Evolutionary conservation across 2,113 vertebrate genomes (phyloP).

Genomic region (Hypomesus transpacificus): DNA sequence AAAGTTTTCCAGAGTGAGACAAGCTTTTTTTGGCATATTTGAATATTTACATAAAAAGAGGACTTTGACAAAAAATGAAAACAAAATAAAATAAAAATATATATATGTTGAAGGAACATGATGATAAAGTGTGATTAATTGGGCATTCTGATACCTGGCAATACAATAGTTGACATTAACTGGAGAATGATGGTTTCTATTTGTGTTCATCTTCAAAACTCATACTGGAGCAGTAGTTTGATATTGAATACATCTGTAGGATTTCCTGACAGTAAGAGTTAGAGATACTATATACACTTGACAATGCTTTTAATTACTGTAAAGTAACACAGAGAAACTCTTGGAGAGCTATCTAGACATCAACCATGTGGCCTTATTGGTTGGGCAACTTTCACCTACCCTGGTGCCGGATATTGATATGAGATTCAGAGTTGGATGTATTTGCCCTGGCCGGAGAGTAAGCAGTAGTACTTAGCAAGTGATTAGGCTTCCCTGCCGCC

Average conservation of each 20-base stretch:
- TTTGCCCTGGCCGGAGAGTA: neutral
- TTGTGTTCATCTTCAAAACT: too few relatives aligned
- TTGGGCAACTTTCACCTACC: neutral
- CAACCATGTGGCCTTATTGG: neutral
- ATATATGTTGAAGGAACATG: too few relatives aligned
- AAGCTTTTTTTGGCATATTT: neutral
- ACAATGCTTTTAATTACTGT: constrained; percentile 4
- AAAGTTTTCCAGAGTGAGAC: neutral
- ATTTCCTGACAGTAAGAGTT: neutral
- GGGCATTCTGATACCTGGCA: neutral
- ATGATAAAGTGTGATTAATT: too few relatives aligned
- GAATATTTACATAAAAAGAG: neutral
- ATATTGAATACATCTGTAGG: neutral
- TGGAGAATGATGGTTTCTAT: neutral
- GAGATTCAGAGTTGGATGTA: neutral
- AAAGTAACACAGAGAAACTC: neutral
- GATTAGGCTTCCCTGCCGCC: constrained; percentile 14
- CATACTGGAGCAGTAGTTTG: neutral
- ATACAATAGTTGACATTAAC: neutral
- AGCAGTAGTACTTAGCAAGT: constrained; percentile 15
- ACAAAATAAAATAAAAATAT: neutral
- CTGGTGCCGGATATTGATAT: neutral
- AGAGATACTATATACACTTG: neutral
- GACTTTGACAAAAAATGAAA: neutral
- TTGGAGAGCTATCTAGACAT: neutral